Conservation (phyloP, 2,888 invertebrate species). For the Rhaphigaster nebulosa region DNA sequence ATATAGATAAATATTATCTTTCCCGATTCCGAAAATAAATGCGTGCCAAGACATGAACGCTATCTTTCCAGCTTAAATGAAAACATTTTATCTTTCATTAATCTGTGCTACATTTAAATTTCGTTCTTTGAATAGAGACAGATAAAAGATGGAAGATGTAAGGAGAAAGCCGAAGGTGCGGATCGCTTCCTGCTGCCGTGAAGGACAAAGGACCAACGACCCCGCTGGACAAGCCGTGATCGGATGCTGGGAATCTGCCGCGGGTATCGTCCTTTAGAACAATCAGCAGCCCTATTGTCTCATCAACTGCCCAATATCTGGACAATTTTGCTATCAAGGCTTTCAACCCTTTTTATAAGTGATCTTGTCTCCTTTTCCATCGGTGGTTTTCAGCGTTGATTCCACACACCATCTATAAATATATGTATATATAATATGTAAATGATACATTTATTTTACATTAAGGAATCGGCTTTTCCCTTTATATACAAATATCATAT, state of each 20-base stretch:
- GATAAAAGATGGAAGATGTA: neutral
- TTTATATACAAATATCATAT: too few species aligned
- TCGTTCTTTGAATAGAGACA: neutral
- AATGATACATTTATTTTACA: neutral
- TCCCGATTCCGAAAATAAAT: neutral
- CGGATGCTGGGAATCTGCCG: neutral
- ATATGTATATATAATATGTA: too few species aligned
- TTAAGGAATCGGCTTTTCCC: too few species aligned
- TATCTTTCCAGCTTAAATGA: neutral
- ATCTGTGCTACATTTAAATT: neutral
- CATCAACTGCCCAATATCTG: conserved; percentile 31
- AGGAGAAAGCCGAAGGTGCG: conserved; percentile 4
- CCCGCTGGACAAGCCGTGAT: neutral
- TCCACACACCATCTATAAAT: neutral
- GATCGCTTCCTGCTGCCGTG: neutral
- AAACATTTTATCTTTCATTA: neutral
- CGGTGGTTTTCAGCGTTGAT: neutral
- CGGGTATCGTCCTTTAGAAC: neutral
- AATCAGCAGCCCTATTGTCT: conserved; percentile 3
- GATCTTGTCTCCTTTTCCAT: neutral
- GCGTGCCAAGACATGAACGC: neutral
- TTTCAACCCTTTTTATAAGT: conserved; percentile 15
- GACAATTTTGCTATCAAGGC: conserved; percentile 22
- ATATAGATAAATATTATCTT: neutral
- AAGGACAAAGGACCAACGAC: conserved; percentile 29